Evolutionary conservation across 2,888 invertebrate genomes (phyloP).

Genomic region (Antheraea assamensis): DNA sequence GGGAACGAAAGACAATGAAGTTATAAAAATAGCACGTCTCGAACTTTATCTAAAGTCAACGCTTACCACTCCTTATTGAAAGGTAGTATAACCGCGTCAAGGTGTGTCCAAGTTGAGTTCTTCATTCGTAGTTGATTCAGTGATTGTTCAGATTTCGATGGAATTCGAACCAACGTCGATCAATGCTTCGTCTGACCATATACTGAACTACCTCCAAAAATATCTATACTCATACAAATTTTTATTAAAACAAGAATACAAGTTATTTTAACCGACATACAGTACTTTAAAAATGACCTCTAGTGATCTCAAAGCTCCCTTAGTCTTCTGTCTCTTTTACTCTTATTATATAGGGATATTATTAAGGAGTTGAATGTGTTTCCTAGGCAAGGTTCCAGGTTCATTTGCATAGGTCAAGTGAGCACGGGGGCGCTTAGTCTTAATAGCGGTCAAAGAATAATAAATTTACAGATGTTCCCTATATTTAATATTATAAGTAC

Average conservation of each 20-base stretch:
- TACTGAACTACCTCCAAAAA: too few relatives aligned
- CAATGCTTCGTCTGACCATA: too few relatives aligned
- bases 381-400: slow-evolving; percentile 17
- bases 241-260: neutral
- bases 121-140: too few relatives aligned
- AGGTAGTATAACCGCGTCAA: too few relatives aligned
- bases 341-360: slow-evolving; percentile 13
- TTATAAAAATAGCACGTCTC: too few relatives aligned
- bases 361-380: slow-evolving; percentile 21
- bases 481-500: neutral
- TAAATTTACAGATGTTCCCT: slow-evolving; percentile 10
- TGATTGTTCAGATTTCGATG: too few relatives aligned
- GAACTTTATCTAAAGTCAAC: too few relatives aligned
- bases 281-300: neutral
- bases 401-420: slow-evolving; percentile 31
- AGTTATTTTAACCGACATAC: neutral
- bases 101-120: too few relatives aligned
- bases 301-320: neutral
- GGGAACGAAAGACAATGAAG: too few relatives aligned
- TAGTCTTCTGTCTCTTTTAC: neutral
- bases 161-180: too few relatives aligned
- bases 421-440: slow-evolving; percentile 19
- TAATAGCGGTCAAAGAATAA: slow-evolving; percentile 19
- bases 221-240: neutral
- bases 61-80: too few relatives aligned